Conservation (phyloP, 1,140 invertebrate genomes). For the Hylaeus volcanicus region DNA sequence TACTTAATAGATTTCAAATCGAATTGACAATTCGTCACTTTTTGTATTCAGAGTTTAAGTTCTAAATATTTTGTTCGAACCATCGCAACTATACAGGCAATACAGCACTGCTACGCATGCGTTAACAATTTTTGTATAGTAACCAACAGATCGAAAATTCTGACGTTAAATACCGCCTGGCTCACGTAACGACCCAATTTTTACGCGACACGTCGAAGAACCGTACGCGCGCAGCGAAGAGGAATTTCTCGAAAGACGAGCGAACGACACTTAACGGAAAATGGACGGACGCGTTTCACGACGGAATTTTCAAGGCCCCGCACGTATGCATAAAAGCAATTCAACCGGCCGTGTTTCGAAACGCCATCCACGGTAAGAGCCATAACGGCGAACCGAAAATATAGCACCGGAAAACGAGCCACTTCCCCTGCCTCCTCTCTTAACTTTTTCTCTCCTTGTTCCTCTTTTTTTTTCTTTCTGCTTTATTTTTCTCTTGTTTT, state of each 20-base stretch:
- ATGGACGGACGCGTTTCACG: constrained; percentile 3
- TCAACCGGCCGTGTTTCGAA: constrained; percentile 48
- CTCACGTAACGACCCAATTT: no score
- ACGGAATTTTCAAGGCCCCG: constrained; percentile 40
- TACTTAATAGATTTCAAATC: no score
- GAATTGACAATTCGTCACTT: no score
- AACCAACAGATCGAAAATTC: no score
- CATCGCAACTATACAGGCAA: no score
- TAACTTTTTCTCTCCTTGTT: neutral
- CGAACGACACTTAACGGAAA: constrained; percentile 7
- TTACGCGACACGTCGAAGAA: no score
- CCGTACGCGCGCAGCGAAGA: neutral
- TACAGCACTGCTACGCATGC: no score
- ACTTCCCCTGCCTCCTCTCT: no score
- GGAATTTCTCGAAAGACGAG: neutral
- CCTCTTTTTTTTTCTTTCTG: neutral
- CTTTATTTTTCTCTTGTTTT: neutral
- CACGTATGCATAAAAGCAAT: constrained; percentile 32
- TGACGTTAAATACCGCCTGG: no score
- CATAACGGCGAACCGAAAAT: constrained; percentile 50
- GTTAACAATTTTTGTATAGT: no score
- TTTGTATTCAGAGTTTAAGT: no score
- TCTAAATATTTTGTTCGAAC: no score
- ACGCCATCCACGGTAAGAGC: constrained; percentile 8
- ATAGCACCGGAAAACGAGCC: constrained; percentile 15